Conservation (phyloP, 92 coral and sea anemone species). For the Paramuricea clavata region DNA sequence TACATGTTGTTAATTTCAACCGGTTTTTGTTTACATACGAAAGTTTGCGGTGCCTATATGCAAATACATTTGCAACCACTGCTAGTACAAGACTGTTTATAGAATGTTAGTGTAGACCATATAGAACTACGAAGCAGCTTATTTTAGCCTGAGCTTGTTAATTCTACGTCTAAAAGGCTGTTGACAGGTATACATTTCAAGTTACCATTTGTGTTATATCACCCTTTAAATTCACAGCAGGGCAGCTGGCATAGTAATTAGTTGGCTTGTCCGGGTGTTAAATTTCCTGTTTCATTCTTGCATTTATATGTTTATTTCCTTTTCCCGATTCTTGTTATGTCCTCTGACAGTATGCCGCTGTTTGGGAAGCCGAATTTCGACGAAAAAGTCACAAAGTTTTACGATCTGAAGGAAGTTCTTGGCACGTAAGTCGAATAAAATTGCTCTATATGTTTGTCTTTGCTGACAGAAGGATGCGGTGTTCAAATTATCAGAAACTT, state of each 20-base stretch:
- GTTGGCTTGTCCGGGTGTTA: not conserved
- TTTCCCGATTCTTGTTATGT: slow-evolving; percentile 16
- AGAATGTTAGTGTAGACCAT: too few relatives aligned
- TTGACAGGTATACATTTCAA: slow-evolving; percentile 10
- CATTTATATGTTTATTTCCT: not conserved
- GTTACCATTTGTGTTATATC: not conserved
- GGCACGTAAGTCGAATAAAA: slow-evolving; percentile 87
- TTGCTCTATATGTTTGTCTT: not conserved
- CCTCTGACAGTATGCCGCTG: slow-evolving; percentile 87
- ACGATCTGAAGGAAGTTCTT: slow-evolving; percentile 84
- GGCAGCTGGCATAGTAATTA: slow-evolving; percentile 24
- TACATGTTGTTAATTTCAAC: not conserved
- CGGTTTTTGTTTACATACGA: not conserved
- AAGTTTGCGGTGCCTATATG: not conserved
- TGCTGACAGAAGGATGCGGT: not conserved
- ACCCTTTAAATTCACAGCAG: slow-evolving; percentile 16
- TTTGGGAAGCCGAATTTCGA: slow-evolving; percentile 97
- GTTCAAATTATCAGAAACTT: not conserved
- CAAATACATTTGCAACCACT: not conserved
- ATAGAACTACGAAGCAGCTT: not conserved
- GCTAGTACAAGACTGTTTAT: not conserved
- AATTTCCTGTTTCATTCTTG: not conserved
- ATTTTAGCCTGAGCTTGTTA: not conserved
- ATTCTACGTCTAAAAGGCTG: not conserved
- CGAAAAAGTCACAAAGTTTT: slow-evolving; percentile 93